Percentiles rank a stretch among this genome's conserved stretches.
Evolutionary conservation across 1,140 invertebrate species (phyloP).

Genomic region (Cydia amplana): DNA sequence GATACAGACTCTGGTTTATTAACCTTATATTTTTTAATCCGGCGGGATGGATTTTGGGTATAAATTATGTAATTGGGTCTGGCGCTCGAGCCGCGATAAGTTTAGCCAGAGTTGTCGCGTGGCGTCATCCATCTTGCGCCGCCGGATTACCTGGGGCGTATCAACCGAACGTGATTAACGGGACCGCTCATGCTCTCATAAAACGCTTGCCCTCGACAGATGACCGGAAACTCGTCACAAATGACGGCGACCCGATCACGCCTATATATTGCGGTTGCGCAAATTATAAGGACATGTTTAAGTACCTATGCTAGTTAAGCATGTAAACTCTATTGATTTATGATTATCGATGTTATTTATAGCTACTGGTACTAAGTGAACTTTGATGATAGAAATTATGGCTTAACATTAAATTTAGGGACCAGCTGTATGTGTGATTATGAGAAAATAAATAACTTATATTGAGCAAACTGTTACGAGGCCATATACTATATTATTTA

Average conservation of each 20-base stretch:
- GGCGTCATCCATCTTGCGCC: conserved; percentile 51
- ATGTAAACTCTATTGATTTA: too few species aligned
- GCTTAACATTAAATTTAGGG: too few species aligned
- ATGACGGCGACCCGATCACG: conserved; percentile 9
- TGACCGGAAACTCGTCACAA: conserved; percentile 36
- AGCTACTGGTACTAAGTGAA: too few species aligned
- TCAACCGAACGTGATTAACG: conserved; percentile 61
- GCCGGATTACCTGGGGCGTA: conserved; percentile 54
- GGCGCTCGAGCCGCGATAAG: conserved; percentile 18
- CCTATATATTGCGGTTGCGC: neutral
- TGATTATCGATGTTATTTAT: too few species aligned
- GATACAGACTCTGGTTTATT: conserved; percentile 5
- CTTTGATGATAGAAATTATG: too few species aligned
- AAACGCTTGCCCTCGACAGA: conserved; percentile 44
- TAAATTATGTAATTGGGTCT: conserved; percentile 31
- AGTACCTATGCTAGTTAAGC: too few species aligned
- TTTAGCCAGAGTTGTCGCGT: conserved; percentile 26
- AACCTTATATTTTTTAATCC: conserved; percentile 23
- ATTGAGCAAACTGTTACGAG: too few species aligned
- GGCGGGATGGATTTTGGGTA: conserved; percentile 11
- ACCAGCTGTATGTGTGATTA: too few species aligned
- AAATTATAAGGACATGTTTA: neutral
- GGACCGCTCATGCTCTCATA: conserved; percentile 54
- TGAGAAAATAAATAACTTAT: too few species aligned
- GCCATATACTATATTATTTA: too few species aligned